Evolutionary conservation across 1,140 invertebrate genomes (phyloP), one percentile per base, ranked within the genome.

Genomic region (Calliphora vicina): DNA sequence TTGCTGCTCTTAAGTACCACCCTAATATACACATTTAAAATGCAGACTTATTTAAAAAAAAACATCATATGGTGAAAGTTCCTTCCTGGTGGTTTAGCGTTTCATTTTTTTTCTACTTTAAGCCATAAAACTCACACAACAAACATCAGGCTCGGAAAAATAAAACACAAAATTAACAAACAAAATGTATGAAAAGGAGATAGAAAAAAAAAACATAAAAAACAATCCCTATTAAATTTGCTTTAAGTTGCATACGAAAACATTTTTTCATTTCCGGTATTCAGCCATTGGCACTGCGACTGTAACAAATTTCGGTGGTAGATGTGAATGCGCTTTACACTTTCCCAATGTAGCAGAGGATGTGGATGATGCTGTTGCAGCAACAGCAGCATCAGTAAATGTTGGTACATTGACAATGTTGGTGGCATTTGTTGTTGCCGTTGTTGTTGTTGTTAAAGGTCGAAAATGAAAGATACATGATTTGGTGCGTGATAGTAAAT

Each of bases 211-310:
- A 50, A 50, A 17, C 45, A 50, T n/a, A n/a, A n/a, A 50, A 50
- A 50, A 50, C 15, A 13, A 12, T 13, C 4, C 45, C 10, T 50
- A 13, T 50, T 50, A 13, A 50, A 13, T 50, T 50, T 35, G 29
- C 29, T 50, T 50, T 50, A 50, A 50, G 45, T 50, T 50, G 45
- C 45, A 50, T 50, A 13, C 15, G 2, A 50, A 13, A 50, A 17
- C 45, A 50, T 12, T 50, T 67, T 26, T 50, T 80, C 50, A 84
- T 82, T 84, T 84, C 35, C 83, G 83, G 43, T 84, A 84, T 57
- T 84, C 83, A 17, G 83, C 83, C 83, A 84, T 80, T 42, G 83
- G 83, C 81, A 84, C 25, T 1, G 81, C 73, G 20, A 84, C 81
- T 35, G 57, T n/a, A 12, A 84, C 80, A 35, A 76, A 82, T 71